These are phyloP conservation scores for Etheostoma cragini DNA, from an alignment of 2,113 vertebrate genomes.

Conservation along the genomic window DNA sequence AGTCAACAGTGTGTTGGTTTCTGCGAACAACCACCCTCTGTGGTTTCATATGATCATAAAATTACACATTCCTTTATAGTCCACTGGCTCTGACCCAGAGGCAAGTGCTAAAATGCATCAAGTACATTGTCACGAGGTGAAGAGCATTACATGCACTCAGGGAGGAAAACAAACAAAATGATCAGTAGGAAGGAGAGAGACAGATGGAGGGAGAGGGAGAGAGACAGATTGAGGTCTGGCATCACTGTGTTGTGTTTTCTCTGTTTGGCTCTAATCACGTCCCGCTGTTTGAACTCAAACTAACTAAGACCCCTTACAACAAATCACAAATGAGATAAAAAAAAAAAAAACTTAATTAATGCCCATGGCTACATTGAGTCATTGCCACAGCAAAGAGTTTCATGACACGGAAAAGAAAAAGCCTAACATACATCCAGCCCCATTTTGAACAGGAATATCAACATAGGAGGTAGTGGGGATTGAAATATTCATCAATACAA, in stretches of 20 bases:
- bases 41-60: slow-evolving; percentile 68
- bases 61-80: slow-evolving; percentile 64
- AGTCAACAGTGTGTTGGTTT: slow-evolving; percentile 60
- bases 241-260: not conserved
- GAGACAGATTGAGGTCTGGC: slow-evolving; percentile 4
- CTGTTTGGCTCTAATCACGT: slow-evolving; percentile 20
- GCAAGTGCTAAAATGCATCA: slow-evolving; percentile 40
- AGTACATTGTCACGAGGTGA: slow-evolving; percentile 30
- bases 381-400: slow-evolving; percentile 22
- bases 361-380: slow-evolving; percentile 36
- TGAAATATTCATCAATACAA: not conserved
- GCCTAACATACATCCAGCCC: not conserved
- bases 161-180: slow-evolving; percentile 24
- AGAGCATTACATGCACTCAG: slow-evolving; percentile 26
- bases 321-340: slow-evolving; percentile 23
- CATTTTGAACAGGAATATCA: not conserved
- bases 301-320: slow-evolving; percentile 42
- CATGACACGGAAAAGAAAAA: slow-evolving; percentile 19
- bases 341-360: slow-evolving; percentile 27
- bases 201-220: not conserved
- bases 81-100: slow-evolving; percentile 47
- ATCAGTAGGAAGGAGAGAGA: slow-evolving; percentile 23
- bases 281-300: slow-evolving; percentile 50
- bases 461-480: not conserved
- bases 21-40: slow-evolving; percentile 52